phyloP scores from a whole-genome alignment of 2,113 vertebrate genomes.

The Pygoscelis antarcticus region DNA sequence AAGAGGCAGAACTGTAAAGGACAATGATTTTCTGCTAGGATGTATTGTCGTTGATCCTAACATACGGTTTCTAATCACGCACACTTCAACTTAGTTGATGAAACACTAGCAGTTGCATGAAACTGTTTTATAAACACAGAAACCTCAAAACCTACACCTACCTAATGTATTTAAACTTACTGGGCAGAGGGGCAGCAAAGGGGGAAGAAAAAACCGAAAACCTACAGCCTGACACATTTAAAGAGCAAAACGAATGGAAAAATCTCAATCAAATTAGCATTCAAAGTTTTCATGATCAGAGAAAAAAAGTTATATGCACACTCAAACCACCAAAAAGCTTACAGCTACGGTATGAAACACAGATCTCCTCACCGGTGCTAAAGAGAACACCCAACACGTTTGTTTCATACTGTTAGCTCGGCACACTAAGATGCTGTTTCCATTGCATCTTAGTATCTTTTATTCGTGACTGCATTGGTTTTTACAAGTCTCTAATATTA shows the following conservation, averaged over 20 bases:
- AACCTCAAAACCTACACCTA: background rate
- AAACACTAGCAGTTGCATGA: background rate
- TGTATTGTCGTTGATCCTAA: background rate
- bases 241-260: background rate
- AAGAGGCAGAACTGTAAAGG: background rate
- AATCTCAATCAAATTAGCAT: background rate
- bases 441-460: background rate
- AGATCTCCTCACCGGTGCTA: background rate
- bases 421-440: background rate
- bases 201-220: background rate
- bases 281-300: background rate
- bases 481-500: background rate
- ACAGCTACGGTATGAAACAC: background rate
- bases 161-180: background rate
- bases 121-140: background rate
- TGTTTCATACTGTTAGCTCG: background rate
- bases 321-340: background rate
- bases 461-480: background rate
- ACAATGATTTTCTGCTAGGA: background rate
- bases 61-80: background rate
- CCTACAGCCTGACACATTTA: background rate
- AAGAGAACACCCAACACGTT: background rate
- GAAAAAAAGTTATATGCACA: background rate
- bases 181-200: background rate
- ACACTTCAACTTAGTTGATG: background rate